phyloP scores from a whole-genome alignment of 2,888 invertebrate genomes.

The Melinaea marsaeus region DNA sequence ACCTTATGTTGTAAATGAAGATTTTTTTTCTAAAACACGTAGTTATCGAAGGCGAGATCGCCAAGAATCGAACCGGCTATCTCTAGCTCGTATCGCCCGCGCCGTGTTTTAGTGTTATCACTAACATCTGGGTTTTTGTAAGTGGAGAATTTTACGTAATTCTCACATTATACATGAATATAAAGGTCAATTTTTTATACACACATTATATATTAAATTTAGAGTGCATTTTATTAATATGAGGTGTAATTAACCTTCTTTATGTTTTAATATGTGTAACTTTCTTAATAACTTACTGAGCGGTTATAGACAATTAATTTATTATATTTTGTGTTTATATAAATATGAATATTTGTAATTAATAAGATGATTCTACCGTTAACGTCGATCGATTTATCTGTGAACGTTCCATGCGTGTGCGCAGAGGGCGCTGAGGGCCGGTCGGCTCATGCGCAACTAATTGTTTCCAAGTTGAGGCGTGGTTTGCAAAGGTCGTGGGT shows the following conservation, averaged over 20 bases:
- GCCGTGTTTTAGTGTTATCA: slow-evolving; percentile 42
- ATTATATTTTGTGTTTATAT: no score
- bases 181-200: no score
- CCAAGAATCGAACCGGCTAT: slow-evolving; percentile 68
- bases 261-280: no score
- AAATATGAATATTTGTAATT: no score
- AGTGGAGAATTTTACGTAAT: slow-evolving; percentile 38
- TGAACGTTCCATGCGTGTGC: slow-evolving; percentile 12
- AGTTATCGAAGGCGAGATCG: slow-evolving; percentile 60
- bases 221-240: no score
- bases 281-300: no score
- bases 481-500: slow-evolving; percentile 56
- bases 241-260: no score
- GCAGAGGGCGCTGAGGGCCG: slow-evolving; percentile 50
- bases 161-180: slow-evolving; percentile 19
- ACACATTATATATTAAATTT: no score
- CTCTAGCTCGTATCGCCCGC: slow-evolving; percentile 52
- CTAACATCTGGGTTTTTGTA: slow-evolving; percentile 39
- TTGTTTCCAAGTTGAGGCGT: slow-evolving; percentile 55
- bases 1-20: slow-evolving; percentile 50
- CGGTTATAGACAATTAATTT: no score
- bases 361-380: no score
- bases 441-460: slow-evolving; percentile 52
- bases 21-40: slow-evolving; percentile 56
- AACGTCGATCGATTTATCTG: no score